A percentile compares a stretch with the other conserved stretches of the same genome.
Conservation (phyloP, 2,797 vertebrate species). For the Petrocephalus sullivani region DNA sequence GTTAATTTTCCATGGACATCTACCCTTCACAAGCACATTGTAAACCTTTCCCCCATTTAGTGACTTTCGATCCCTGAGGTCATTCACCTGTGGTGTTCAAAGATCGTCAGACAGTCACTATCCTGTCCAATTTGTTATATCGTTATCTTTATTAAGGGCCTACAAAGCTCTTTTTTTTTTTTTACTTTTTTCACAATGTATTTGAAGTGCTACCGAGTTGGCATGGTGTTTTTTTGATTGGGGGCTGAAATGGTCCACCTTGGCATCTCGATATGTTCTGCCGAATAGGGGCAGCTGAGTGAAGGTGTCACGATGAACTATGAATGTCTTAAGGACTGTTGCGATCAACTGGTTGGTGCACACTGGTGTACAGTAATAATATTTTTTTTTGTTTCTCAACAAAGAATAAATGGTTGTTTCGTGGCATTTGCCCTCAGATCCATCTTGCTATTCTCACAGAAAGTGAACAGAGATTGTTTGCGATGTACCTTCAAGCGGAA, state of each 20-base stretch:
- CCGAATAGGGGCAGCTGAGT: background rate
- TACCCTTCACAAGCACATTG: background rate
- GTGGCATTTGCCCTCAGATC: background rate
- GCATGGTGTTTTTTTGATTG: background rate
- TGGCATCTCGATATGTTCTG: background rate
- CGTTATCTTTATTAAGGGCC: background rate
- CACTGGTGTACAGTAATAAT: background rate
- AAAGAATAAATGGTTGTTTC: background rate
- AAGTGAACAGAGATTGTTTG: background rate
- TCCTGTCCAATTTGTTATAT: slow-evolving; percentile 3
- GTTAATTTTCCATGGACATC: background rate
- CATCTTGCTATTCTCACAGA: background rate
- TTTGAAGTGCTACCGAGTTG: background rate
- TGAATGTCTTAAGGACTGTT: background rate
- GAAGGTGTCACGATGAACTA: background rate
- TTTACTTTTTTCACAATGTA: background rate
- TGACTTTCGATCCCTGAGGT: background rate
- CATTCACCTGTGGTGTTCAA: background rate
- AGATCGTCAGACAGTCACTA: slow-evolving; percentile 37
- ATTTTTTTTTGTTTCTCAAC: background rate
- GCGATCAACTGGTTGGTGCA: background rate
- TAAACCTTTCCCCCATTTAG: background rate
- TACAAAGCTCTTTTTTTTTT: background rate
- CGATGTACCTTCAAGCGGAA: slow-evolving; percentile 77
- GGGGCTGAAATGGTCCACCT: background rate